These are phyloP conservation scores for Galeruca laticollis DNA, from an alignment of 2,888 invertebrate genomes.

Conservation along the genomic window DNA sequence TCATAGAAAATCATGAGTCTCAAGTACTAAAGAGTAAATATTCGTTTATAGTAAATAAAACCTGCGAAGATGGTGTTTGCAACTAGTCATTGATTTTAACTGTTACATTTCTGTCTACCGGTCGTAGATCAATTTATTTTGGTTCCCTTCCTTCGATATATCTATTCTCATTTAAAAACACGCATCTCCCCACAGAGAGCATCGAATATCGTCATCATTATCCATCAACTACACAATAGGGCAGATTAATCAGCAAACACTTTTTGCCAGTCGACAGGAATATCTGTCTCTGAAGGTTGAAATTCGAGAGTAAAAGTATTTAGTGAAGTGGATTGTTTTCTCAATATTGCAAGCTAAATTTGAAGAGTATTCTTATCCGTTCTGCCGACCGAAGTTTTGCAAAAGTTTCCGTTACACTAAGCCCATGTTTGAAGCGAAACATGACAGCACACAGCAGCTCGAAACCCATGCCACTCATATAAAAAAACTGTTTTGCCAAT, in stretches of 20 bases:
- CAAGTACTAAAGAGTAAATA: too few relatives aligned
- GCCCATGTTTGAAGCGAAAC: too few relatives aligned
- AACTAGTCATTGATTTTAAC: neutral
- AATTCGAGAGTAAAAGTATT: slow-evolving; percentile 16
- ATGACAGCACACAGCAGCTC: too few relatives aligned
- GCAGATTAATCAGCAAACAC: slow-evolving; percentile 45
- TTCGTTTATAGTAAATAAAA: too few relatives aligned
- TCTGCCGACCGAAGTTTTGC: too few relatives aligned
- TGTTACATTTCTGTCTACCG: neutral
- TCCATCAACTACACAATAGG: slow-evolving; percentile 40
- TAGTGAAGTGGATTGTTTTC: slow-evolving; percentile 6
- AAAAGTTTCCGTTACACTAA: too few relatives aligned
- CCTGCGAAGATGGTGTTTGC: too few relatives aligned
- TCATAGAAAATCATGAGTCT: too few relatives aligned
- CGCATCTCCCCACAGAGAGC: slow-evolving; percentile 26
- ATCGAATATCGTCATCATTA: slow-evolving; percentile 35
- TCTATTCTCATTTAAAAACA: slow-evolving; percentile 21
- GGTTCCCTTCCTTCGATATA: slow-evolving; percentile 11
- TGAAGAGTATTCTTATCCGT: neutral
- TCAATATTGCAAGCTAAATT: neutral
- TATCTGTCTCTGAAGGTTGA: slow-evolving; percentile 39
- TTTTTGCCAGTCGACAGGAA: slow-evolving; percentile 40
- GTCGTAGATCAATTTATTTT: slow-evolving; percentile 15
- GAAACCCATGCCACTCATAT: too few relatives aligned
- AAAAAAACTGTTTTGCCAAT: too few relatives aligned